phyloP scores from a whole-genome alignment of 2,888 invertebrate species.

The Meteorus cinctellus region DNA sequence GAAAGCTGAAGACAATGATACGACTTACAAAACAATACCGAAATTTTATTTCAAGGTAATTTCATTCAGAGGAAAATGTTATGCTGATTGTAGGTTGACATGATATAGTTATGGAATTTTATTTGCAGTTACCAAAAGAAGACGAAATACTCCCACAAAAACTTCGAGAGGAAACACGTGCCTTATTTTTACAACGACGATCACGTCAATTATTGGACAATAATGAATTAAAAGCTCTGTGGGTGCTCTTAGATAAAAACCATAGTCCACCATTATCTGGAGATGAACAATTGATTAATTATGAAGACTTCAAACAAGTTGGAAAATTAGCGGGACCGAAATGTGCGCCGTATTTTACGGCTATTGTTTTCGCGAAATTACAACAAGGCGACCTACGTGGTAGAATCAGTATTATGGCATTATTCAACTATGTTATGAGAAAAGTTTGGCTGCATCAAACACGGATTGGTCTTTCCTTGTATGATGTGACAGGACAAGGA shows the following conservation, averaged over 20 bases:
- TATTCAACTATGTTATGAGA: constrained; percentile 96
- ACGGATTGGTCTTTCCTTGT: constrained; percentile 92
- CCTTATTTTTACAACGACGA: constrained; percentile 89
- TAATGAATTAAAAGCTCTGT: constrained; percentile 88
- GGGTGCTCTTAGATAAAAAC: constrained; percentile 88
- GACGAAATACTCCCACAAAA: constrained; percentile 86
- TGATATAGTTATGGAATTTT: constrained; percentile 12
- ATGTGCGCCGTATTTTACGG: constrained; percentile 86
- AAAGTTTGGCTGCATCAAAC: constrained; percentile 97
- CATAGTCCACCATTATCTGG: constrained; percentile 83
- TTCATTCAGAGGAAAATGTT: not conserved
- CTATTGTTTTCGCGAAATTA: constrained; percentile 90
- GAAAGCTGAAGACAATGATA: constrained; percentile 73
- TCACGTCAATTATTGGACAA: constrained; percentile 90
- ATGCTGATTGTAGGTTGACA: not conserved
- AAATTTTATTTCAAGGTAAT: constrained; percentile 81
- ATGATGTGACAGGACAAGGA: constrained; percentile 94
- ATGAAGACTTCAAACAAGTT: constrained; percentile 88
- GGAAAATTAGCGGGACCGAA: constrained; percentile 83
- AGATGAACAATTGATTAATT: constrained; percentile 90
- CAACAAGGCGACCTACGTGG: constrained; percentile 91
- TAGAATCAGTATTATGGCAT: constrained; percentile 88
- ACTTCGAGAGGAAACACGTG: constrained; percentile 90
- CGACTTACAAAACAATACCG: constrained; percentile 79
- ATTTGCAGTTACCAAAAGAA: constrained; percentile 79